phyloP scores from a whole-genome alignment of 2,797 vertebrate species.

The Delichon dasypus region DNA sequence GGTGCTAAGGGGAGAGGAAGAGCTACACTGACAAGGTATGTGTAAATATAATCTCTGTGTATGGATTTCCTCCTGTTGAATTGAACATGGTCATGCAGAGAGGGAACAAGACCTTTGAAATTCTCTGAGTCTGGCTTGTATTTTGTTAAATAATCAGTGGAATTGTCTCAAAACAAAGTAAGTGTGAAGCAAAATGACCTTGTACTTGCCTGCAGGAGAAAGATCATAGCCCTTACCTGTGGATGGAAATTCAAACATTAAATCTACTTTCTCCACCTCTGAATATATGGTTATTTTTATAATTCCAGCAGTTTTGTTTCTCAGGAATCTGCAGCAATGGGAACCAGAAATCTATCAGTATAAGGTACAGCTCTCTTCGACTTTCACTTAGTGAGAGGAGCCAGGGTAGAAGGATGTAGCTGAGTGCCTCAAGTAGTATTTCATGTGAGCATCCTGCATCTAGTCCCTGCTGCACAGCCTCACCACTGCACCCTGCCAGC shows the following conservation, averaged over 20 bases:
- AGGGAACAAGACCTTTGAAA: not conserved
- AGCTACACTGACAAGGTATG: slow-evolving; percentile 36
- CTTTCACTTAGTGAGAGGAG: not conserved
- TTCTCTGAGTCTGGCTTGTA: not conserved
- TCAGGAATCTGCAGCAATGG: not conserved
- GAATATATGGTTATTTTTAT: not conserved
- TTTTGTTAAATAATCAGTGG: not conserved
- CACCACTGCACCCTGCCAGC: not conserved
- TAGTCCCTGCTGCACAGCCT: not conserved
- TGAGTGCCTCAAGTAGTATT: not conserved
- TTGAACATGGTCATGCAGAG: not conserved
- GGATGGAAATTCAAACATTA: not conserved
- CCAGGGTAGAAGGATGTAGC: not conserved
- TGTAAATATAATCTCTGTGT: not conserved
- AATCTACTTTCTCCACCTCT: not conserved
- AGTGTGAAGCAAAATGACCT: not conserved
- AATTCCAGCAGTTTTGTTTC: not conserved
- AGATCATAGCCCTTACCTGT: not conserved
- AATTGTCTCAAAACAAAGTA: not conserved
- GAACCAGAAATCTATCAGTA: not conserved
- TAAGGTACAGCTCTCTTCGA: not conserved
- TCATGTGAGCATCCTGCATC: not conserved
- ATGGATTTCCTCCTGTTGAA: not conserved
- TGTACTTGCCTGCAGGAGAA: not conserved
- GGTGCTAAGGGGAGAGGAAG: slow-evolving; percentile 24